Percentiles rank a stretch among this genome's conserved stretches.
Evolutionary conservation across 2,113 vertebrate species (phyloP).

Genomic region (Malurus elegans): DNA sequence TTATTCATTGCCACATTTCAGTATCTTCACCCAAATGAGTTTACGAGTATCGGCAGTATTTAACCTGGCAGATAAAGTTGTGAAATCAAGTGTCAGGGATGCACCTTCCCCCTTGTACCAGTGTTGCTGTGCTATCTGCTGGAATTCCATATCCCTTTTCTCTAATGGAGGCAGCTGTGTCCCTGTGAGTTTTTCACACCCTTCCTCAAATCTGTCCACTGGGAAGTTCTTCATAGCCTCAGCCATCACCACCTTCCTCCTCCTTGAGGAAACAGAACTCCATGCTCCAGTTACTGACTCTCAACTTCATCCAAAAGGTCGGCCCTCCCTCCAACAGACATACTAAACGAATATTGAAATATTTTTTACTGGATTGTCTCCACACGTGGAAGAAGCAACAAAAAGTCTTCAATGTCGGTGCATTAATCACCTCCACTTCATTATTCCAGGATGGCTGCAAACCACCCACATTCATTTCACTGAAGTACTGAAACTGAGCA

Average conservation of each 20-base stretch:
- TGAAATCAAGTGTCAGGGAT: not conserved
- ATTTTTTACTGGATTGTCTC: not conserved
- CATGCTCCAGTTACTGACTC: not conserved
- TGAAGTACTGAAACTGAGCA: not conserved
- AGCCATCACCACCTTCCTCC: not conserved
- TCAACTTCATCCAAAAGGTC: not conserved
- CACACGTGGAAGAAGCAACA: not conserved
- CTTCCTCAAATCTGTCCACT: accelerated
- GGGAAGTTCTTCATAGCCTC: not conserved
- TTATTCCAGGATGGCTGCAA: not conserved
- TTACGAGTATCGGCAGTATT: not conserved
- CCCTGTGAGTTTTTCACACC: not conserved
- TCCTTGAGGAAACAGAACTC: not conserved
- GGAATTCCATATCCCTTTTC: not conserved
- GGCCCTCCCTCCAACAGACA: not conserved
- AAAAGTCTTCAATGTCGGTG: not conserved
- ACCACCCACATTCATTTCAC: not conserved
- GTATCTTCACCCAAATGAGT: not conserved
- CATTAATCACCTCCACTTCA: not conserved
- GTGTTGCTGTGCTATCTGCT: accelerated
- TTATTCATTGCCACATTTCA: not conserved
- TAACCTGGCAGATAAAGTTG: not conserved
- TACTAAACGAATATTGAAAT: not conserved
- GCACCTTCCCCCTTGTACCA: not conserved
- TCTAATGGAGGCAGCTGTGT: not conserved